Evolutionary conservation across 2,797 vertebrate species (phyloP).

Genomic region (Sebastes hubbsi): DNA sequence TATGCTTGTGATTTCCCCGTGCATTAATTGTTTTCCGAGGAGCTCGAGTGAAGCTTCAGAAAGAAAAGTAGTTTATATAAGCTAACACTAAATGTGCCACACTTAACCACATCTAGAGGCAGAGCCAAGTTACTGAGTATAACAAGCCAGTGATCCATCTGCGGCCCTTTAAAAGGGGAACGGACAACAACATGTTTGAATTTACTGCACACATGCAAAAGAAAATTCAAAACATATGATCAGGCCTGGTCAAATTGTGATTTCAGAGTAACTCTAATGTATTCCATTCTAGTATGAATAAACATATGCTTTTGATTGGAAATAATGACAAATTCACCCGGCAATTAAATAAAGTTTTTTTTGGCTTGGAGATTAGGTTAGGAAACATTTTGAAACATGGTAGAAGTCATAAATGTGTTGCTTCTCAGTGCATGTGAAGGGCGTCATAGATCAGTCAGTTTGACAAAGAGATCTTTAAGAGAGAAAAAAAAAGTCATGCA

Average conservation of each 20-base stretch:
- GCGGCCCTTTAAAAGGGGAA: slow-evolving; percentile 22
- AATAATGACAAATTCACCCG: background rate
- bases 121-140: background rate
- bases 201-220: slow-evolving; percentile 30
- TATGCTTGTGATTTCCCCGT: background rate
- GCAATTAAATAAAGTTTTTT: background rate
- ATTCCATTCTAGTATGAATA: slow-evolving; percentile 1
- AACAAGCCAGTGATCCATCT: slow-evolving; percentile 27
- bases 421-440: background rate
- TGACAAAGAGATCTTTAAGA: background rate
- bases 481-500: background rate
- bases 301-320: slow-evolving; percentile 21
- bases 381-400: background rate
- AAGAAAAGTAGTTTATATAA: background rate
- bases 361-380: background rate
- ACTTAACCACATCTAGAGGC: background rate
- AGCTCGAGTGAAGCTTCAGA: slow-evolving; percentile 8
- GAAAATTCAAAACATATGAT: slow-evolving; percentile 53
- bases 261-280: slow-evolving; percentile 2
- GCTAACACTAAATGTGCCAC: background rate
- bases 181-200: slow-evolving; percentile 25
- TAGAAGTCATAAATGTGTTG: background rate
- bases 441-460: background rate
- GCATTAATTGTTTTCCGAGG: background rate
- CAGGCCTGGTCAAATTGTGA: background rate